Base-by-base conservation (phyloP, 2,888 invertebrate species). In the Halocaridina rubra region DNA sequence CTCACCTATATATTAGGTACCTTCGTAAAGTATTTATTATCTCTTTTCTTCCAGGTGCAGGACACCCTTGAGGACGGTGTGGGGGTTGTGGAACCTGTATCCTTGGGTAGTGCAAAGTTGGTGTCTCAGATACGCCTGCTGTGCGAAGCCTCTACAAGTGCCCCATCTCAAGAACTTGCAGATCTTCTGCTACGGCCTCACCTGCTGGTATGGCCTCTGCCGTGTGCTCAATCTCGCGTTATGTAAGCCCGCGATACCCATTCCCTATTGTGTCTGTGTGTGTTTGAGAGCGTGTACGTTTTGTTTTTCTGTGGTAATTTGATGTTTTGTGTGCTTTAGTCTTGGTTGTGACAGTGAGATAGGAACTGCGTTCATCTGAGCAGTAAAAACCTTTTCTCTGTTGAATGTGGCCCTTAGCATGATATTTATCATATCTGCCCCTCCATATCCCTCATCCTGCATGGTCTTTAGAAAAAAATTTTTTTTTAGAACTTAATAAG, bases 191-290 rank as follows among this genome's bases (percentile, higher is more conserved):
- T 77, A 64, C 82, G 82, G 59, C 87, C 87, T 32, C 87, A 87
- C 85, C 77, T 87, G 71, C 82, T 85, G 87, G 87, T 87, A 87
- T 87, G 87, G 82, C 85, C 61, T 71, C 82, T 75, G 86, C 69
- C 64, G 75, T 82, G 79, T 67, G 74, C 80, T 33, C 79, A 75
- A 59, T 75, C 82, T 75, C 71, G 79, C 82, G 82, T 82, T 86
- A 86, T 84, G 86, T 86, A 86, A 86, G 86, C 86, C 78, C 79
- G 69, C 78, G 78, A 69, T 57, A 77, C 77, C n/a, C 71, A 59
- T 74, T 72, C 64, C 74, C 39, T 74, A 74, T 81, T 81, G 80
- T 72, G 30, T 69, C 30, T 69, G 53, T 3, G 53, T 10, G 53
- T 53, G 53, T 53, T 16, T 53, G 4, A n/a, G 53, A n/a, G 53